phyloP scores from a whole-genome alignment of 2,888 invertebrate species.

The Trachelus troglodyta region DNA sequence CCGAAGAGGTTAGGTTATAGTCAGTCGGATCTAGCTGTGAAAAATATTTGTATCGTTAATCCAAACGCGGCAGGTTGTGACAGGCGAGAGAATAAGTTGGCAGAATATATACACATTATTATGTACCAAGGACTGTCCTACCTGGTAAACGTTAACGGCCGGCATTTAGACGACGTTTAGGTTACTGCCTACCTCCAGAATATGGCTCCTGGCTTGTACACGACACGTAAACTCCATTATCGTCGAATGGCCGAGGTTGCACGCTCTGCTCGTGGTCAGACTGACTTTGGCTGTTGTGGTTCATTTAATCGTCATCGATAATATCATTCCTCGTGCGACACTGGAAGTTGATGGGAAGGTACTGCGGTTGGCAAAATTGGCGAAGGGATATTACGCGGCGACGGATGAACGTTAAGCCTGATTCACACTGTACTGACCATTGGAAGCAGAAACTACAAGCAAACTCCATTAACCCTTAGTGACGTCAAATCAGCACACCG shows the following conservation, averaged over 20 bases:
- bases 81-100: not conserved
- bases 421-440: not conserved
- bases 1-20: not conserved
- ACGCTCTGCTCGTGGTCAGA: not conserved
- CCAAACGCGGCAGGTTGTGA: not conserved
- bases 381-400: not conserved
- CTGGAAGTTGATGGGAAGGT: not conserved
- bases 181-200: not conserved
- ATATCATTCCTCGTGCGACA: not conserved
- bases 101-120: not conserved
- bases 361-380: not conserved
- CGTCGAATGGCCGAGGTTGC: slow-evolving; percentile 9
- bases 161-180: slow-evolving; percentile 13
- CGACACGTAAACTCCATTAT: slow-evolving; percentile 25
- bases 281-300: not conserved
- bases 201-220: slow-evolving; percentile 9
- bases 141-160: slow-evolving; percentile 12
- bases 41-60: not conserved
- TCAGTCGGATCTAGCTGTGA: not conserved
- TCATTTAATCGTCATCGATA: not conserved
- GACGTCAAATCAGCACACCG: not conserved
- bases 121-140: not conserved
- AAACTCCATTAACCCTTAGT: slow-evolving; percentile 3
- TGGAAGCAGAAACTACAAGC: slow-evolving; percentile 2
- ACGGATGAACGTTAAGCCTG: not conserved